These are phyloP conservation scores for Lasioglossum oenotherae DNA, from an alignment of 2,888 invertebrate species.

Conservation along the genomic window DNA sequence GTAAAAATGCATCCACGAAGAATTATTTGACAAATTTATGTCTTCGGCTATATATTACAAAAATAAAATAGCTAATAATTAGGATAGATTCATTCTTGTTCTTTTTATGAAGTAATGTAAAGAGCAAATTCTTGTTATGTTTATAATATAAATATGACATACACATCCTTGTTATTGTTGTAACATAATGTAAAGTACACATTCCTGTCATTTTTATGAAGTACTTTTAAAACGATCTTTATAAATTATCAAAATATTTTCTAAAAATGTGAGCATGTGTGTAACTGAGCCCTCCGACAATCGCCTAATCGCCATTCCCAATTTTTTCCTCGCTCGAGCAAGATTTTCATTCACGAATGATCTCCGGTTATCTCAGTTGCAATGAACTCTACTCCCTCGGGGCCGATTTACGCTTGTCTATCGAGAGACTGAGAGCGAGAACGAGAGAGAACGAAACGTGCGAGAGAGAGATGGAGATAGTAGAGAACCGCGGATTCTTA, in stretches of 20 bases:
- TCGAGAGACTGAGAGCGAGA: not conserved
- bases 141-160: too few relatives aligned
- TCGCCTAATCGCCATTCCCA: not conserved
- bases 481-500: not conserved
- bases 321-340: not conserved
- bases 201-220: too few relatives aligned
- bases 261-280: not conserved
- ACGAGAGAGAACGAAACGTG: not conserved
- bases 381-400: conserved; percentile 18
- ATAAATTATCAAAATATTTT: not conserved
- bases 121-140: not conserved
- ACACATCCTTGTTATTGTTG: not conserved
- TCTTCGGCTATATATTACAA: too few relatives aligned
- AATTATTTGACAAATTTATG: too few relatives aligned
- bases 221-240: not conserved
- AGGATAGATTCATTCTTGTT: not conserved
- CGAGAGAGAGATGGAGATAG: not conserved
- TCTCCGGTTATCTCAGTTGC: conserved; percentile 18
- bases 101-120: not conserved
- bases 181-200: not conserved
- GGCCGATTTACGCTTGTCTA: not conserved
- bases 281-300: not conserved
- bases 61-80: not conserved
- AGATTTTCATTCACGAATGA: not conserved
- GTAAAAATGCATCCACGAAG: too few relatives aligned